Conservation (phyloP, 2,888 invertebrate genomes). For the Standfussiana lucernea region DNA sequence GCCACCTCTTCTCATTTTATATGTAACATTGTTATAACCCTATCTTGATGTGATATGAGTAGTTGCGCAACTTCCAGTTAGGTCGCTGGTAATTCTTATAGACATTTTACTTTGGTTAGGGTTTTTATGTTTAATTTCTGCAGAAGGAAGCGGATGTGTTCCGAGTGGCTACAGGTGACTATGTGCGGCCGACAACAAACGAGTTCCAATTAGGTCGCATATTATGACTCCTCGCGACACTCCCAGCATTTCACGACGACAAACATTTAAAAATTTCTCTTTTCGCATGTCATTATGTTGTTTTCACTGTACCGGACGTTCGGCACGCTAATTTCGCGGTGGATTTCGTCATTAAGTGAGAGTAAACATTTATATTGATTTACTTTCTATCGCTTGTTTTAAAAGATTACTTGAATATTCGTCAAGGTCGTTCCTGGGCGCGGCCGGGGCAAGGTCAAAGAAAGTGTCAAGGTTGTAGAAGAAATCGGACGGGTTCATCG, state of each 20-base stretch:
- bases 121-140: constrained; percentile 63
- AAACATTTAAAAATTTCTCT: constrained; percentile 90
- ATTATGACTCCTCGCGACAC: constrained; percentile 86
- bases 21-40: constrained; percentile 19
- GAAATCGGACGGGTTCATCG: constrained; percentile 89
- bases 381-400: constrained; percentile 83
- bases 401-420: constrained; percentile 71
- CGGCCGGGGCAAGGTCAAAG: constrained; percentile 85
- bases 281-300: constrained; percentile 89
- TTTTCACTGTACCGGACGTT: constrained; percentile 87
- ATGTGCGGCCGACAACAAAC: constrained; percentile 78
- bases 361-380: constrained; percentile 84
- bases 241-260: constrained; percentile 87
- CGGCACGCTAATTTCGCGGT: constrained; percentile 84
- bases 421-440: constrained; percentile 84
- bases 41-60: constrained; percentile 22
- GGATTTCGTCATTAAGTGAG: constrained; percentile 86
- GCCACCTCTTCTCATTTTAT: background rate
- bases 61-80: constrained; percentile 51
- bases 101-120: constrained; percentile 15
- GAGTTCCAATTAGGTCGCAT: constrained; percentile 87
- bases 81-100: constrained; percentile 6
- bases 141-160: constrained; percentile 72
- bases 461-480: constrained; percentile 90
- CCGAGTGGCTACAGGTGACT: constrained; percentile 70